These are phyloP conservation scores for Lycopodina hypogea DNA, from an alignment of 37 sponge, comb jelly and placozoan species.

Conservation along the genomic window DNA sequence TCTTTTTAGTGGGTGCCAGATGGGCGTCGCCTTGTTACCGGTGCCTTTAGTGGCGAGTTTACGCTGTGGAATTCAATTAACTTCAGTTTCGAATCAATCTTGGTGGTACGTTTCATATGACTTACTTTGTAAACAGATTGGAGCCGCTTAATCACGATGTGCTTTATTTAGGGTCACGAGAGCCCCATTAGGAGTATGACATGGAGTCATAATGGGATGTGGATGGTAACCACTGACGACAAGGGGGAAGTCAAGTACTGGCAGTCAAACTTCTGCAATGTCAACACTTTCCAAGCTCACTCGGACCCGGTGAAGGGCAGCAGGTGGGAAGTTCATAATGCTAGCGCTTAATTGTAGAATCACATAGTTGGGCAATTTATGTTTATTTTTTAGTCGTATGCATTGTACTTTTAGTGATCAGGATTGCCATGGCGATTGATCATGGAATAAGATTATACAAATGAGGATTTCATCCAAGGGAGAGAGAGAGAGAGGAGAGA, in stretches of 20 bases:
- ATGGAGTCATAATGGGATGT: constrained; percentile 87
- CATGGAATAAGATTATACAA: too few relatives aligned
- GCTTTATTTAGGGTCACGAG: constrained; percentile 82
- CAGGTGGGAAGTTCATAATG: constrained; percentile 56
- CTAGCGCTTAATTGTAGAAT: too few relatives aligned
- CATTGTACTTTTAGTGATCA: too few relatives aligned
- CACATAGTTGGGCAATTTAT: too few relatives aligned
- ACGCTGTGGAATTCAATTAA: constrained; percentile 96
- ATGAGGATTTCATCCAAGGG: too few relatives aligned
- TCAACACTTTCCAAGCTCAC: constrained; percentile 94
- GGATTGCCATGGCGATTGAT: too few relatives aligned
- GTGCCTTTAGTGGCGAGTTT: constrained; percentile 93
- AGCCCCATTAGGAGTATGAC: constrained; percentile 84
- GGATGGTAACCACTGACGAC: constrained; percentile 93
- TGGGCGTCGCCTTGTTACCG: constrained; percentile 90
- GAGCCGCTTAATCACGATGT: not conserved
- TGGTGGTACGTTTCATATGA: constrained; percentile 62
- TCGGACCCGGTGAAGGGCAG: constrained; percentile 83
- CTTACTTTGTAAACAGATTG: not conserved
- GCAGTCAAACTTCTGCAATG: constrained; percentile 97
- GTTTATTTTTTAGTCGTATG: too few relatives aligned
- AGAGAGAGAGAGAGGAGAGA: too few relatives aligned
- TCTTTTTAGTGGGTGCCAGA: constrained; percentile 90
- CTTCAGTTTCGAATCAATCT: constrained; percentile 89
- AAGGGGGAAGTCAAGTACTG: constrained; percentile 94